Percentiles rank a stretch among this genome's conserved stretches.
These are phyloP conservation scores for Trachelipus rathkii DNA, from an alignment of 1,140 invertebrate species.

Conservation along the genomic window DNA sequence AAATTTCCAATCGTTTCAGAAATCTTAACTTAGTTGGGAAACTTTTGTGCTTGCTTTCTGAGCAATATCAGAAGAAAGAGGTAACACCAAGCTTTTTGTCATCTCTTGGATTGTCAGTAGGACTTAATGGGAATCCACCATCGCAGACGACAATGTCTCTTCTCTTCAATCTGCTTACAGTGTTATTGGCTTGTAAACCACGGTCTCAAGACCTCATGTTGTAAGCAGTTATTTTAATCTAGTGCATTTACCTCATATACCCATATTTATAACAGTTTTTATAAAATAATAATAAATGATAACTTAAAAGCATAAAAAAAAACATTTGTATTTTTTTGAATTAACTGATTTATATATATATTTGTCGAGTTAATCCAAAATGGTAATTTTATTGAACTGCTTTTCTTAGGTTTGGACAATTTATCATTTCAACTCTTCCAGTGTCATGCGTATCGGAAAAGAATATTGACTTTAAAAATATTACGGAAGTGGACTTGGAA, in stretches of 20 bases:
- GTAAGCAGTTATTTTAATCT: not conserved
- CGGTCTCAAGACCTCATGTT: slow-evolving; percentile 67
- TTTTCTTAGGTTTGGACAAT: slow-evolving; percentile 71
- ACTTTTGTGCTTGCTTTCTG: slow-evolving; percentile 70
- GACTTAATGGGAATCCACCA: slow-evolving; percentile 16
- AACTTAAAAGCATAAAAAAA: too few species aligned
- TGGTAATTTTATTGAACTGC: too few species aligned
- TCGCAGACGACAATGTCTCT: slow-evolving; percentile 29
- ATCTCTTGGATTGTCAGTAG: not conserved
- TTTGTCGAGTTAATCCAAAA: too few species aligned
- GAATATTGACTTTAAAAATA: slow-evolving; percentile 38
- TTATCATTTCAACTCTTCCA: slow-evolving; percentile 80
- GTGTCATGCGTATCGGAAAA: slow-evolving; percentile 52
- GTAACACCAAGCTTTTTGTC: not conserved
- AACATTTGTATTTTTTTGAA: too few species aligned
- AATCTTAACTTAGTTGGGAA: slow-evolving; percentile 70
- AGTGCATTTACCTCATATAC: too few species aligned
- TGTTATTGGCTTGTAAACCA: slow-evolving; percentile 70
- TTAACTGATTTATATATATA: too few species aligned
- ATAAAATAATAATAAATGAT: too few species aligned
- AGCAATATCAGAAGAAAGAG: slow-evolving; percentile 48
- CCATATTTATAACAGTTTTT: too few species aligned
- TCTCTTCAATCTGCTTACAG: slow-evolving; percentile 71
- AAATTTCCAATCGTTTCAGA: slow-evolving; percentile 19
- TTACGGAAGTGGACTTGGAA: slow-evolving; percentile 56